Evolutionary conservation across 2,888 invertebrate genomes (phyloP), one percentile per base, ranked within the genome.

Genomic region (Brachynemurus nebulosus): DNA sequence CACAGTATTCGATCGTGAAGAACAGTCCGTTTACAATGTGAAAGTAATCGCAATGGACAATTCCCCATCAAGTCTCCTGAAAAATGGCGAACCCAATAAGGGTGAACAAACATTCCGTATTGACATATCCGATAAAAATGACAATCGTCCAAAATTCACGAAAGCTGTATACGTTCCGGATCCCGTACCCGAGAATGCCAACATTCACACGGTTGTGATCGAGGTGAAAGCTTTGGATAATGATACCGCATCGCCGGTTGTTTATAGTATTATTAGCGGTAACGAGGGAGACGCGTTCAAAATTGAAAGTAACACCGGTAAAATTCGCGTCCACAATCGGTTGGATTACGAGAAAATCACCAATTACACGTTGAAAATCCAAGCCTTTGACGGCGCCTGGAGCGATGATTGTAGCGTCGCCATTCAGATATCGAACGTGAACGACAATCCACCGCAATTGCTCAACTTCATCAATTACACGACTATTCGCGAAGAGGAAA

Each of bases 51-150:
- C 93, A 0, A 80, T 78, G 17, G 97, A 97, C 61, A 89, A 88
- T 58, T 84, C 86, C 0, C 85, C 86, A 2, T 92, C 92, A 9
- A 85, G 85, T 21, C 63, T 84, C 30, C 72, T 67, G 41, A 66
- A 67, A 36, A 73, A 68, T 23, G 74, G 73, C 1, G 69, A 80
- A 55, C 88, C 79, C 42, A 91, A 91, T 62, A 73, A 70, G 38
- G 76, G 76, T 2, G 77, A 81, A 53, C 88, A 89, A 64, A 82
- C 82, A 42, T 89, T 93, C 59, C 75, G 83, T 52, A 90, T 96
- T 55, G 83, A 82, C 58, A 92, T 97, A 35, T 90, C 88, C 17
- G 97, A 97, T 65, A 88, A 88, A 59, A 97, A 97, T 62, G 97
- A 97, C 63, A 96, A 97, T 63, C 76, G 80, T 16, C 97, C 97